Evolutionary conservation across 2,113 vertebrate species (phyloP).

Genomic region (Orycteropus afer): DNA sequence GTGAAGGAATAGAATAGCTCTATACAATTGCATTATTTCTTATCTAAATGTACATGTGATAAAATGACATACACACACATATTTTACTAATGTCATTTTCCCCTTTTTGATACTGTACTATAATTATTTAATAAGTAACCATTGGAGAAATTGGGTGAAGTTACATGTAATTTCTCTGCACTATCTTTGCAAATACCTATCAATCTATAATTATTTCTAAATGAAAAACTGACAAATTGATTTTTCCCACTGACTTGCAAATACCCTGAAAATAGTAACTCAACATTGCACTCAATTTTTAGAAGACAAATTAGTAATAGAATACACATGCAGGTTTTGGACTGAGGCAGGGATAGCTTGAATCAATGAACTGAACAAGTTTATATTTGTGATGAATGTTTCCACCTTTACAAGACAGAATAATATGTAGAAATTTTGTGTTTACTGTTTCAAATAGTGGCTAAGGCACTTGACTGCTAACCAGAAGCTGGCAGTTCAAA

Average conservation of each 20-base stretch:
- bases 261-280: neutral
- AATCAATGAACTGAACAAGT: neutral
- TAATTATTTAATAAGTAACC: neutral
- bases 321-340: neutral
- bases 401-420: neutral
- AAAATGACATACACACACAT: neutral
- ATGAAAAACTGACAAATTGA: neutral
- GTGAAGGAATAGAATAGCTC: neutral
- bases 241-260: neutral
- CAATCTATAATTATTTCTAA: no score
- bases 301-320: neutral
- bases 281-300: neutral
- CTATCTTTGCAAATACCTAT: no score
- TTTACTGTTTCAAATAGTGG: neutral
- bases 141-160: neutral
- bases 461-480: no score
- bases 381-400: neutral
- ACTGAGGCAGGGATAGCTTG: neutral
- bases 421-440: neutral
- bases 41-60: neutral
- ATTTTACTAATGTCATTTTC: neutral
- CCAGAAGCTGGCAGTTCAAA: no score
- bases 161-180: neutral
- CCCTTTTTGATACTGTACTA: no score
- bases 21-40: neutral